phyloP scores from a whole-genome alignment of 2,113 vertebrate genomes.

The Caracal caracal region DNA sequence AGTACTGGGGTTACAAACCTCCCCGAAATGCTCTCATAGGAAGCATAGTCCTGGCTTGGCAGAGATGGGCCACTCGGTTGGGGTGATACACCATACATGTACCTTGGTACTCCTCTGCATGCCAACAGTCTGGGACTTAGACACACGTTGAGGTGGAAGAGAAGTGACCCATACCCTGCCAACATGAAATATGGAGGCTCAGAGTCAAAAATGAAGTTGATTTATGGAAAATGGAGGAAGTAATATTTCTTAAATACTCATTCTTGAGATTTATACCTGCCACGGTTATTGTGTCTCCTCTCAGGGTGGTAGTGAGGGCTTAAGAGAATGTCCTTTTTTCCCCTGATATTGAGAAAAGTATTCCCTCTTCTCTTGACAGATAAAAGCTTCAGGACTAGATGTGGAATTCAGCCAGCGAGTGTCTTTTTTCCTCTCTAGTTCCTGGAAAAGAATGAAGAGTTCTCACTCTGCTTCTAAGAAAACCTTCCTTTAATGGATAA shows the following conservation, averaged over 20 bases:
- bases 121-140: neutral
- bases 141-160: neutral
- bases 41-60: neutral
- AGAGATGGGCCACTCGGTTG: fast-evolving
- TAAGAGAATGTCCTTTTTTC: neutral
- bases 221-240: neutral
- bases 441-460: conserved; percentile 29
- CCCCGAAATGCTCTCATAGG: neutral
- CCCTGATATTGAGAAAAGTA: neutral
- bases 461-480: conserved; percentile 42
- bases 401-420: conserved; percentile 18
- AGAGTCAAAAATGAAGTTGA: neutral
- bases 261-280: neutral
- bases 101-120: neutral
- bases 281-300: neutral
- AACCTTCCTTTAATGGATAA: conserved; percentile 56
- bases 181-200: neutral
- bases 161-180: neutral
- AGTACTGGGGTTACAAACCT: neutral
- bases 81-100: fast-evolving
- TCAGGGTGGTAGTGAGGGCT: neutral
- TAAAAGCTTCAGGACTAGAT: neutral
- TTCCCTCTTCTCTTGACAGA: neutral
- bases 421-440: conserved; percentile 55
- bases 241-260: neutral